These are phyloP conservation scores for Aldabrachelys gigantea DNA, from an alignment of 2,113 vertebrate species.

Conservation along the genomic window DNA sequence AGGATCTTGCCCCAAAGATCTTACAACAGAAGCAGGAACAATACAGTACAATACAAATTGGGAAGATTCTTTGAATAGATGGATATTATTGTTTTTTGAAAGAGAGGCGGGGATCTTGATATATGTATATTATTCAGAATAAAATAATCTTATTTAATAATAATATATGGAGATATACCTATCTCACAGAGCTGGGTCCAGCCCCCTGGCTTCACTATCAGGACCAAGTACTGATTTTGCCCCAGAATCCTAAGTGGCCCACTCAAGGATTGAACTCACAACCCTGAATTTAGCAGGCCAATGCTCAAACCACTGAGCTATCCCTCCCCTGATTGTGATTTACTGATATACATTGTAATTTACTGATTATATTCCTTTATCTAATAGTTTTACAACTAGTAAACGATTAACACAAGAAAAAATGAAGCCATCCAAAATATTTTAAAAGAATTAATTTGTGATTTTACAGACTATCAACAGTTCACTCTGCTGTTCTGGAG, in stretches of 20 bases:
- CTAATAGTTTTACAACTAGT: neutral
- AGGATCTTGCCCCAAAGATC: neutral
- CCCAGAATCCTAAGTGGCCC: too few relatives aligned
- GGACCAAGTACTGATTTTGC: too few relatives aligned
- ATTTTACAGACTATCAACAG: neutral
- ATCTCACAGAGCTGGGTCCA: too few relatives aligned
- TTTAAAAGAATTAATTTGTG: neutral
- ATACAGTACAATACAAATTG: neutral
- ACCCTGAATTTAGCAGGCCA: too few relatives aligned
- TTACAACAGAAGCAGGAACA: neutral
- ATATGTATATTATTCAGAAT: neutral
- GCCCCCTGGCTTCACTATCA: too few relatives aligned
- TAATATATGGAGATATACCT: too few relatives aligned
- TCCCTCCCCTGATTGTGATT: too few relatives aligned
- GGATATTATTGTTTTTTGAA: neutral
- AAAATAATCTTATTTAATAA: neutral
- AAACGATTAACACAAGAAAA: neutral
- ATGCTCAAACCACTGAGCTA: too few relatives aligned
- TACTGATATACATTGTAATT: too few relatives aligned
- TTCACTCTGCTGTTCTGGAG: neutral
- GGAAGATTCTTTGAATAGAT: neutral
- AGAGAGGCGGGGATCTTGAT: neutral
- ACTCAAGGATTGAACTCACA: too few relatives aligned
- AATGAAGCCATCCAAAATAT: neutral
- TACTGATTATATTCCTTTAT: neutral